Conservation (phyloP, 2,113 vertebrate species). For the Rallus limicola region DNA sequence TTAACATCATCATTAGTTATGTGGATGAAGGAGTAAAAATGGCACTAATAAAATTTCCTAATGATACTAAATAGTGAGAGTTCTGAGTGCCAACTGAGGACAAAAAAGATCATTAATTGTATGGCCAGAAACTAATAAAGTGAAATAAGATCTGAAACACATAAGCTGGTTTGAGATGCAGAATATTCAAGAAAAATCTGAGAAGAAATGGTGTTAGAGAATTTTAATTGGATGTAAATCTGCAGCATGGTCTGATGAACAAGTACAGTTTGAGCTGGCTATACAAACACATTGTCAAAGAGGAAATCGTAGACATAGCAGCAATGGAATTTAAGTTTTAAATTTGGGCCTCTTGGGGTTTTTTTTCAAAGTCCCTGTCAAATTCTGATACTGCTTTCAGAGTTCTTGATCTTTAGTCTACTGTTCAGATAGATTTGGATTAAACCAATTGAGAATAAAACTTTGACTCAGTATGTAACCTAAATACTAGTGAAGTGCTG, state of each 20-base stretch:
- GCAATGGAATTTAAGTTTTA: not conserved
- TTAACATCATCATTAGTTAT: constrained; percentile 13
- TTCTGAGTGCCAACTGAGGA: not conserved
- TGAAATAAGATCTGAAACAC: not conserved
- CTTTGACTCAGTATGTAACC: not conserved
- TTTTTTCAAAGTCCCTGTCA: not conserved
- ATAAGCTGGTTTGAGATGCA: not conserved
- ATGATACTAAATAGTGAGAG: not conserved
- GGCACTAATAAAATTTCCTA: not conserved
- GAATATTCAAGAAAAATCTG: not conserved
- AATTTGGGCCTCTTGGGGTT: not conserved
- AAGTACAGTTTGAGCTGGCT: not conserved
- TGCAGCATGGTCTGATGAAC: not conserved
- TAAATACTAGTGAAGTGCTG: not conserved
- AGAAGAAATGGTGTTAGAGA: not conserved
- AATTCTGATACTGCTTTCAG: no score
- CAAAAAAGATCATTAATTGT: constrained; percentile 16
- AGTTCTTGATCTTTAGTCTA: no score
- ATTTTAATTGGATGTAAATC: not conserved
- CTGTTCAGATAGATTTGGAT: no score
- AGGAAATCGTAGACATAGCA: not conserved
- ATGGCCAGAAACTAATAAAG: not conserved
- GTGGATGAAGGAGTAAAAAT: constrained; percentile 5
- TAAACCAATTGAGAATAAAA: not conserved
- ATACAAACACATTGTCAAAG: not conserved